phyloP scores from a whole-genome alignment of 2,888 invertebrate species.

The Fragum whitleyi region DNA sequence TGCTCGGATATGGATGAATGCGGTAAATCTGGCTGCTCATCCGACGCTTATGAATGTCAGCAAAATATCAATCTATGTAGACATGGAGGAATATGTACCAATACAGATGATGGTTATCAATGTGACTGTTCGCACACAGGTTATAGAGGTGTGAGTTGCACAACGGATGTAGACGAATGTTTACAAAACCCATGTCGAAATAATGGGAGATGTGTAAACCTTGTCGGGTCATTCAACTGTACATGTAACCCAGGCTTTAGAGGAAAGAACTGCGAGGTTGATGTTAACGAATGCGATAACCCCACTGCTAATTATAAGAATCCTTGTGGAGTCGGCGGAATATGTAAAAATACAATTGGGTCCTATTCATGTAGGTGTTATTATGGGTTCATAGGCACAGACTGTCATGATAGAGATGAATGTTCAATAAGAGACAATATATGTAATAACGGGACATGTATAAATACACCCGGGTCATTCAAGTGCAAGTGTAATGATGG shows the following conservation, averaged over 20 bases:
- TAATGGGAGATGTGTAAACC: too few relatives aligned
- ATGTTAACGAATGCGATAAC: conserved; percentile 42
- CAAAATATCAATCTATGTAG: too few relatives aligned
- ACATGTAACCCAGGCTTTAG: too few relatives aligned
- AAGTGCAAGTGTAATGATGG: conserved; percentile 26
- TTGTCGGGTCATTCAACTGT: too few relatives aligned
- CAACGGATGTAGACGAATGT: conserved; percentile 10
- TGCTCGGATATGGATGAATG: conserved; percentile 25
- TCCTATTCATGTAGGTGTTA: conserved; percentile 27
- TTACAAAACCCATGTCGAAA: too few relatives aligned
- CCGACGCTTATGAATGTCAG: too few relatives aligned
- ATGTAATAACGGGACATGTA: conserved; percentile 33
- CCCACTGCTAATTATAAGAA: conserved; percentile 23
- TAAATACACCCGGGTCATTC: conserved; percentile 34
- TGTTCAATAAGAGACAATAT: neutral
- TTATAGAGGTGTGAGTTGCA: conserved; percentile 11
- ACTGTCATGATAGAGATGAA: conserved; percentile 39
- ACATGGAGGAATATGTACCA: too few relatives aligned
- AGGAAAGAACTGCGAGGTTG: too few relatives aligned
- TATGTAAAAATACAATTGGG: too few relatives aligned
- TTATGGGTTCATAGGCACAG: conserved; percentile 18
- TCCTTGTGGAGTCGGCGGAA: too few relatives aligned
- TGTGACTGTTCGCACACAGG: conserved; percentile 11
- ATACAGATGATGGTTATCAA: conserved; percentile 8
- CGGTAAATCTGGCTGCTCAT: neutral